These are phyloP conservation scores for Platichthys flesus DNA, from an alignment of 2,113 vertebrate genomes.

Conservation along the genomic window DNA sequence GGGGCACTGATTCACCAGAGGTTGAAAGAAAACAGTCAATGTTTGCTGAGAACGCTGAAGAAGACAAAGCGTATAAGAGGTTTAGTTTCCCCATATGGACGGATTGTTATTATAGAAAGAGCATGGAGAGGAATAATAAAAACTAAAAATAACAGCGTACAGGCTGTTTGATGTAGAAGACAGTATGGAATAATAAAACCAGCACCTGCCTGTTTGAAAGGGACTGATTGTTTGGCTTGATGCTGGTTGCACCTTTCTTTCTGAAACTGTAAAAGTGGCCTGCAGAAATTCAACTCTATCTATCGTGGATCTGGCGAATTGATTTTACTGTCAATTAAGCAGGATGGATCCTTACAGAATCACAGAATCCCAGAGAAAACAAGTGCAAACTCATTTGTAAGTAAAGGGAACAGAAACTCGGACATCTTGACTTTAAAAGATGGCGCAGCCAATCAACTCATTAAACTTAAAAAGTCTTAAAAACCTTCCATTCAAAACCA, in stretches of 20 bases:
- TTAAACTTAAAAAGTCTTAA: neutral
- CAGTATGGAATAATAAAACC: neutral
- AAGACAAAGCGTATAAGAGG: constrained; percentile 4
- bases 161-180: neutral
- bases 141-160: neutral
- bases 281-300: no score
- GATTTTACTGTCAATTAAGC: constrained; percentile 52
- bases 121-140: neutral
- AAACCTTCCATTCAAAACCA: neutral
- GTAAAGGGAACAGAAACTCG: neutral
- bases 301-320: constrained; percentile 20
- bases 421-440: constrained; percentile 34
- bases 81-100: constrained; percentile 10
- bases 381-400: neutral
- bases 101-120: constrained; percentile 13
- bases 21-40: constrained; percentile 28
- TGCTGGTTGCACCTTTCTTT: no score
- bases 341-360: constrained; percentile 1
- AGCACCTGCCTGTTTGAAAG: neutral
- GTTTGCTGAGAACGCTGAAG: constrained; percentile 27
- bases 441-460: constrained; percentile 34
- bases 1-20: constrained; percentile 29
- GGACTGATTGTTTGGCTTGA: no score
- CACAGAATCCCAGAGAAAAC: constrained; percentile 18
- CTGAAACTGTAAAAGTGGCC: no score